Percentiles rank a stretch among this genome's conserved stretches.
These are phyloP conservation scores for Sclerurus mexicanus DNA, from an alignment of 2,113 vertebrate genomes.

Conservation along the genomic window DNA sequence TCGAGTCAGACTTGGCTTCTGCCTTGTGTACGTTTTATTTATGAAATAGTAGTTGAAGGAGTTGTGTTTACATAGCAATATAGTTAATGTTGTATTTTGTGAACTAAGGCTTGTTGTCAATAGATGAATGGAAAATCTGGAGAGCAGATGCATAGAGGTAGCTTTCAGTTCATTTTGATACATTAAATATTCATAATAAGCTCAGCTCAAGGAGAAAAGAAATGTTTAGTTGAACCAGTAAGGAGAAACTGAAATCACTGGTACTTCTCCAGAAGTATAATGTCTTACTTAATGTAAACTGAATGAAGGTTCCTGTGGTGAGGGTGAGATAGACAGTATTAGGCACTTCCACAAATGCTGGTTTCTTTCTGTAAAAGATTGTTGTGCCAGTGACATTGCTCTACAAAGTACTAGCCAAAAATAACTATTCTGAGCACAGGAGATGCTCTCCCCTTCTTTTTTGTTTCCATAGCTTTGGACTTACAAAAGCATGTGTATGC, in stretches of 20 bases:
- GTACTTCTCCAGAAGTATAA: neutral
- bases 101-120: neutral
- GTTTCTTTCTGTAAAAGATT: neutral
- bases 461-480: neutral
- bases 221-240: neutral
- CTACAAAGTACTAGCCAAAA: neutral
- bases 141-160: slow-evolving; percentile 15
- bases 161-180: slow-evolving; percentile 21
- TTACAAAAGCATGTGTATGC: neutral
- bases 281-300: neutral
- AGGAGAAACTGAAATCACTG: neutral
- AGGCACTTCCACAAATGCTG: neutral
- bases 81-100: neutral
- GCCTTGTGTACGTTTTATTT: neutral
- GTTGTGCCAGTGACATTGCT: neutral
- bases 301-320: neutral
- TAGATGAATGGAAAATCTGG: neutral
- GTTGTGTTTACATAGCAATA: neutral
- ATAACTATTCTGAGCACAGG: neutral
- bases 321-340: neutral
- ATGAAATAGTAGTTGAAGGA: slow-evolving; percentile 3
- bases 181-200: slow-evolving; percentile 11
- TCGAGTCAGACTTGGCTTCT: neutral
- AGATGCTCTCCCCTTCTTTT: neutral
- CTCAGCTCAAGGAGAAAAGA: neutral